Evolutionary conservation across 2,797 vertebrate species (phyloP).

Genomic region (Ctenosaura bakeri): DNA sequence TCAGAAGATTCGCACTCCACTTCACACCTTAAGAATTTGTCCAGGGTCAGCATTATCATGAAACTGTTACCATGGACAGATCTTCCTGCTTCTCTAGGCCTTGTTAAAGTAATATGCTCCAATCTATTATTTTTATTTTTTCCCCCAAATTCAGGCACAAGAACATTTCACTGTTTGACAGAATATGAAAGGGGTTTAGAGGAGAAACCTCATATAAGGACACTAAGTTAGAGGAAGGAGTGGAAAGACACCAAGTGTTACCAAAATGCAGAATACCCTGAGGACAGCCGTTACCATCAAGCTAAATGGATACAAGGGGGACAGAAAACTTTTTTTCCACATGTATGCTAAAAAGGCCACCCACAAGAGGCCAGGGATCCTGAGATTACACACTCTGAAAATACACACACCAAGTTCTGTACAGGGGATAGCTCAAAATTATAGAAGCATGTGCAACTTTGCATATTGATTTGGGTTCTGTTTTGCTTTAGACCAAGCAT

Average conservation of each 20-base stretch:
- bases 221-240: neutral
- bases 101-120: neutral
- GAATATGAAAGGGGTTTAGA: neutral
- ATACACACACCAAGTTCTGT: neutral
- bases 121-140: neutral
- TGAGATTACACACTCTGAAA: neutral
- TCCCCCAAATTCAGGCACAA: neutral
- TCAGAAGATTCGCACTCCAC: neutral
- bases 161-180: neutral
- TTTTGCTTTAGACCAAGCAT: neutral
- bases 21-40: neutral
- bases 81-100: neutral
- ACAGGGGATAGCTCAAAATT: neutral
- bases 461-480: neutral
- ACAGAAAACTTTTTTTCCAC: neutral
- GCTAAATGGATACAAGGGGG: neutral
- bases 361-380: neutral
- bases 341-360: neutral
- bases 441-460: neutral
- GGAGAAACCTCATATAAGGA: too few relatives aligned
- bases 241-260: neutral
- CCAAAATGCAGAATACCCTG: neutral
- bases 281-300: neutral
- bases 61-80: neutral
- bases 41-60: neutral